phyloP scores from a whole-genome alignment of 2,888 invertebrate species.

The Andrena trimmerana region DNA sequence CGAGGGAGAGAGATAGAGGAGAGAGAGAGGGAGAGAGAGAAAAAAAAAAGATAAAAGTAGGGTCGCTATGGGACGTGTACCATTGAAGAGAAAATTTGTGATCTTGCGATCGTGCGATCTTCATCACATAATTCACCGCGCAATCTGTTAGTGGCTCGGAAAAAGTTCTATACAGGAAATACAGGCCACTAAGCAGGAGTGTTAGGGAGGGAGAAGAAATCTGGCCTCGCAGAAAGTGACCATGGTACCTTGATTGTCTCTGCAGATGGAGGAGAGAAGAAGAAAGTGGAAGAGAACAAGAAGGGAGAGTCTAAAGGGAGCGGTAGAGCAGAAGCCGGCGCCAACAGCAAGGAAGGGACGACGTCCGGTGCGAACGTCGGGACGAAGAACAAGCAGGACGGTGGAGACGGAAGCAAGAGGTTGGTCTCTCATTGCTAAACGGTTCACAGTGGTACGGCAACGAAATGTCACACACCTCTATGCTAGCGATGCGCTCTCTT shows the following conservation, averaged over 20 bases:
- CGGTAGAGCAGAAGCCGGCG: constrained; percentile 82
- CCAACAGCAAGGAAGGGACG: constrained; percentile 80
- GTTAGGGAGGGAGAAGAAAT: constrained; percentile 74
- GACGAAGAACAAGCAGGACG: constrained; percentile 87
- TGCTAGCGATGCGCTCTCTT: constrained; percentile 77
- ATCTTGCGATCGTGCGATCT: constrained; percentile 66
- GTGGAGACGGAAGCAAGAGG: constrained; percentile 86
- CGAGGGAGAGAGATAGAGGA: constrained; percentile 15
- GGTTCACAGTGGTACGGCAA: constrained; percentile 80
- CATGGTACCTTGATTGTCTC: constrained; percentile 83
- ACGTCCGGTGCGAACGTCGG: constrained; percentile 83
- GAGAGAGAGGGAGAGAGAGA: constrained; percentile 18
- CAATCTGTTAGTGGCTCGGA: constrained; percentile 69
- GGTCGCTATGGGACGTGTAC: constrained; percentile 65
- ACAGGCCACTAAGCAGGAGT: constrained; percentile 67
- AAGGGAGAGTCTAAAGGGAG: constrained; percentile 84
- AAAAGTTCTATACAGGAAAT: constrained; percentile 65
- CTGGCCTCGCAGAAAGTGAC: constrained; percentile 79
- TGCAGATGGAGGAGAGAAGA: constrained; percentile 85
- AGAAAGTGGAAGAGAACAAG: constrained; percentile 83
- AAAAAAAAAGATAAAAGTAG: constrained; percentile 55
- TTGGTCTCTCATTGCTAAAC: constrained; percentile 85
- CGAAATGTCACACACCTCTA: constrained; percentile 76
- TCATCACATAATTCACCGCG: constrained; percentile 59
- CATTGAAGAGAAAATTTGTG: constrained; percentile 69